Conservation (phyloP, 2,888 invertebrate genomes). For the Seira ritae region DNA sequence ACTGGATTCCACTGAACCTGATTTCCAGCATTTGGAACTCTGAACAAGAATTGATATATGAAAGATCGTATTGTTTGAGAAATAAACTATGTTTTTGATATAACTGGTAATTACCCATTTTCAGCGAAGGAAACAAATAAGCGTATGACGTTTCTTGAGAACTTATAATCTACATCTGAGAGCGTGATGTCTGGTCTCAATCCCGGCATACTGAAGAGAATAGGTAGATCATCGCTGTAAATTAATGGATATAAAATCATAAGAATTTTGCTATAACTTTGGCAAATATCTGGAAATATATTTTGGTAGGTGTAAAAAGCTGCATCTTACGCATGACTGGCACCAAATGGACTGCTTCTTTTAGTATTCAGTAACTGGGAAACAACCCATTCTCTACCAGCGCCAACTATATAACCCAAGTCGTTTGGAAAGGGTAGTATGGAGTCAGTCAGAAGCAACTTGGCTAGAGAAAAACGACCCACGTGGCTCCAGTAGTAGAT, state of each 20-base stretch:
- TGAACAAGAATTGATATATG: too few species aligned
- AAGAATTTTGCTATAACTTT: not conserved
- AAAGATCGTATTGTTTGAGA: too few species aligned
- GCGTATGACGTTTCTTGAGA: conserved; percentile 34
- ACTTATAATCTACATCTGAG: conserved; percentile 38
- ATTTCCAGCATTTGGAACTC: not conserved
- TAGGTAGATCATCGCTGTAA: conserved; percentile 41
- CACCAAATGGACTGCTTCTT: not conserved
- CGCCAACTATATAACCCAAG: not conserved
- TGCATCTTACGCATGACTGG: conserved; percentile 29
- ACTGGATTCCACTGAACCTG: conserved; percentile 24
- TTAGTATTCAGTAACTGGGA: not conserved
- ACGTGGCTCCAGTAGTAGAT: conserved; percentile 53
- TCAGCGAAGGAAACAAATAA: conserved; percentile 39
- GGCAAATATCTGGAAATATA: too few species aligned
- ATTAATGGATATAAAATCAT: not conserved
- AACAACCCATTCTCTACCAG: not conserved
- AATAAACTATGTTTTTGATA: too few species aligned
- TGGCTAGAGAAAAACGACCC: conserved; percentile 49
- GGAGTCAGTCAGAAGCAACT: conserved; percentile 48
- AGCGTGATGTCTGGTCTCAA: conserved; percentile 30
- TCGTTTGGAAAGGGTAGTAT: conserved; percentile 32
- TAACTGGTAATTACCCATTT: conserved; percentile 27
- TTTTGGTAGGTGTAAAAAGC: too few species aligned
- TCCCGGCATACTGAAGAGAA: conserved; percentile 42